These are phyloP conservation scores for Eufriesea mexicana DNA, from an alignment of 1,140 invertebrate genomes.

Conservation along the genomic window DNA sequence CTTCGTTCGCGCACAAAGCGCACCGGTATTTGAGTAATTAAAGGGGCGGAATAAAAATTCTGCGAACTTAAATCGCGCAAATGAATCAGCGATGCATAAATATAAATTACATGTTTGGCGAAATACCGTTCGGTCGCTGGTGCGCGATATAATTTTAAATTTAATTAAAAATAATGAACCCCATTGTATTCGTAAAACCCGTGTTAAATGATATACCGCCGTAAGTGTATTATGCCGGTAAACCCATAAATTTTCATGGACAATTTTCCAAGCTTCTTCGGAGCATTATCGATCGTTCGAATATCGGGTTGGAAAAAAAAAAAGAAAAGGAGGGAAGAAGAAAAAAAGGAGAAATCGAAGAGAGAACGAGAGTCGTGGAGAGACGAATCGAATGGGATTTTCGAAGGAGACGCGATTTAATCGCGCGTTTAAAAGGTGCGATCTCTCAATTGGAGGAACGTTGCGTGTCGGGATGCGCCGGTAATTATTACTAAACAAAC, in stretches of 20 bases:
- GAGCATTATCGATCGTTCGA: constrained; percentile 52
- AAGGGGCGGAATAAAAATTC: constrained; percentile 63
- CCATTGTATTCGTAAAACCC: constrained; percentile 66
- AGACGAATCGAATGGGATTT: not conserved
- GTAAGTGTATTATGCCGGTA: constrained; percentile 64
- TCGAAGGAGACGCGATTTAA: constrained; percentile 16
- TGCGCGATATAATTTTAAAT: constrained; percentile 68
- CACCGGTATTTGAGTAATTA: constrained; percentile 64
- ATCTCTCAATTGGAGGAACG: constrained; percentile 29
- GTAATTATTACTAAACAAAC: constrained; percentile 68
- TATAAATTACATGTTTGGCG: constrained; percentile 68
- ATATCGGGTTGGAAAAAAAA: not conserved
- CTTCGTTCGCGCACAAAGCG: constrained; percentile 55
- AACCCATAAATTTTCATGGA: constrained; percentile 61
- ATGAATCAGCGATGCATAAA: constrained; percentile 69
- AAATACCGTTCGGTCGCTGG: constrained; percentile 60
- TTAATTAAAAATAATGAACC: constrained; percentile 69
- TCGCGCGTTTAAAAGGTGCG: constrained; percentile 40
- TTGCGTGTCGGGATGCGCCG: constrained; percentile 36
- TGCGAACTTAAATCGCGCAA: constrained; percentile 66
- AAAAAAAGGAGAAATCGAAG: not conserved
- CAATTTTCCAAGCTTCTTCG: constrained; percentile 52
- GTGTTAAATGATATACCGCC: constrained; percentile 64
- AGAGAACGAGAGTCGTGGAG: not conserved
- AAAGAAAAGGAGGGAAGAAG: not conserved